phyloP scores from a whole-genome alignment of 2,797 vertebrate species.

The Poeciliopsis presidionis region DNA sequence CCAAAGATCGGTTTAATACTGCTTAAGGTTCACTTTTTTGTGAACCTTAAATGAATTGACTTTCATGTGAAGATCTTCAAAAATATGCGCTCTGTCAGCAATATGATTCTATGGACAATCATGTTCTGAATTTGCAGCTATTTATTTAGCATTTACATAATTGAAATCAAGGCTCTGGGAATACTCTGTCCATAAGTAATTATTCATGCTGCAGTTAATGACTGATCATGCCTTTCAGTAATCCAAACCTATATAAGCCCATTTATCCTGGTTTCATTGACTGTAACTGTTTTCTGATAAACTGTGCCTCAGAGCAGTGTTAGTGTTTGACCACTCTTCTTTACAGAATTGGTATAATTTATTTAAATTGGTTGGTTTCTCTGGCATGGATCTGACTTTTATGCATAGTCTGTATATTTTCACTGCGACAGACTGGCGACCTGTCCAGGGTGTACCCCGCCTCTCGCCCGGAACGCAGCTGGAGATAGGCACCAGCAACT shows the following conservation, averaged over 20 bases:
- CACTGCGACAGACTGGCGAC: no score
- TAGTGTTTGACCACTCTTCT: neutral
- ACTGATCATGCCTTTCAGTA: constrained; percentile 24
- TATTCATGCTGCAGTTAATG: constrained; percentile 30
- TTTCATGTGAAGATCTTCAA: neutral
- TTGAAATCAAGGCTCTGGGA: constrained; percentile 22
- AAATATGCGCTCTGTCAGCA: neutral
- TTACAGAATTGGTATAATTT: neutral
- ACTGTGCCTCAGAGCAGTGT: constrained; percentile 2
- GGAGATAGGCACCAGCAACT: no score
- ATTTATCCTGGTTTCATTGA: constrained; percentile 20
- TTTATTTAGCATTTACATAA: constrained; percentile 18
- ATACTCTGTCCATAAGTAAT: constrained; percentile 2
- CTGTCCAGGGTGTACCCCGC: no score
- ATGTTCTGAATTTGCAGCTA: neutral
- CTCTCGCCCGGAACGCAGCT: no score
- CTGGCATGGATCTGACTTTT: neutral
- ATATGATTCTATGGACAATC: neutral
- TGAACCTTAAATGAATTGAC: no score
- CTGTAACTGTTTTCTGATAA: constrained; percentile 31
- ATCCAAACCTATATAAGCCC: constrained; percentile 1
- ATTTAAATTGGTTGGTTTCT: neutral
- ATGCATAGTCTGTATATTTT: neutral
- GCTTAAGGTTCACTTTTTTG: constrained; percentile 16
- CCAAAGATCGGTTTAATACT: constrained; percentile 21